These are phyloP conservation scores for Champsocephalus gunnari DNA, from an alignment of 2,797 vertebrate genomes.

Conservation along the genomic window DNA sequence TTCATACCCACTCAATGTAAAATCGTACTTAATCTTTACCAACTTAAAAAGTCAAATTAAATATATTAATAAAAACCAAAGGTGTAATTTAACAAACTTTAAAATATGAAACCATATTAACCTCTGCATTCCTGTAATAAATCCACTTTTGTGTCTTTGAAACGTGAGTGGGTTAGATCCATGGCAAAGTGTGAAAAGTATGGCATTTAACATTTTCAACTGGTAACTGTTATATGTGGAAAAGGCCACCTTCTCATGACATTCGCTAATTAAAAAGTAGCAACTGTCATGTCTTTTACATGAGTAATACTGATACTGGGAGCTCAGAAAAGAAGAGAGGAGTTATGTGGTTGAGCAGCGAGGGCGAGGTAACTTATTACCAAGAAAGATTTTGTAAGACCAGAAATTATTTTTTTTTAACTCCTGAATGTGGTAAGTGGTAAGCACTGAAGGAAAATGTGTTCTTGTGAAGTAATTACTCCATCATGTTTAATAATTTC, in stretches of 20 bases:
- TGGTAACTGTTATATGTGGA: neutral
- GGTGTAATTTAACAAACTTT: neutral
- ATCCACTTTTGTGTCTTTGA: neutral
- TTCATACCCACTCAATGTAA: conserved; percentile 6
- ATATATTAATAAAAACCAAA: neutral
- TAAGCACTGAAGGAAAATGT: neutral
- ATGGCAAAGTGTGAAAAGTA: conserved; percentile 1
- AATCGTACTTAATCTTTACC: conserved; percentile 17
- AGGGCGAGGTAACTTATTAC: conserved; percentile 18
- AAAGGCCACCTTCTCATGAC: neutral
- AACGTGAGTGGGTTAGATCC: neutral
- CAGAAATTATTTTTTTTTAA: conserved; percentile 6
- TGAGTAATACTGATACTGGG: neutral
- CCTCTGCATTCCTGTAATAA: conserved; percentile 5
- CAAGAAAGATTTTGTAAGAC: neutral
- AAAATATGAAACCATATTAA: conserved; percentile 2
- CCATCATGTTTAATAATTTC: neutral
- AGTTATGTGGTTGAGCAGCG: conserved; percentile 6
- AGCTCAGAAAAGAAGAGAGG: neutral
- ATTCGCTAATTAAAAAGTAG: neutral
- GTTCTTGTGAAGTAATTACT: neutral
- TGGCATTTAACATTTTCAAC: neutral
- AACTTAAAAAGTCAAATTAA: conserved; percentile 4
- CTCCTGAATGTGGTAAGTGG: neutral
- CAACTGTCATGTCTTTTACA: neutral